Conservation (phyloP, 1,140 invertebrate species). For the Leptoteleia sp. region DNA sequence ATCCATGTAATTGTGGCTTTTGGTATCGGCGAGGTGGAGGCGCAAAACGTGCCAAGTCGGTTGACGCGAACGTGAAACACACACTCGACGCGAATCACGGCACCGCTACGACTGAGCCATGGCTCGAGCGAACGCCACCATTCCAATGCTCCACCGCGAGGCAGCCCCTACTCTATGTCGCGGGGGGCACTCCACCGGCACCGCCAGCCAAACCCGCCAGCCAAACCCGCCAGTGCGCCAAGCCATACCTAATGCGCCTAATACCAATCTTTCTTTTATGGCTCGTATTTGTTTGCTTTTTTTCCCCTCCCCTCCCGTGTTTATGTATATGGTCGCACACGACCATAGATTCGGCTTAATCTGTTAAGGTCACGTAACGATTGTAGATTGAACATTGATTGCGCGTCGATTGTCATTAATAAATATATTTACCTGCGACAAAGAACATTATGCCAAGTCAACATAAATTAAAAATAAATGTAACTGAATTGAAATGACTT, state of each 20-base stretch:
- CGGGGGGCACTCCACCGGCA: conserved; percentile 46
- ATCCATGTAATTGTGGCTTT: conserved; percentile 35
- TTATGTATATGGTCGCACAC: no score
- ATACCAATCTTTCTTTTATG: conserved; percentile 15
- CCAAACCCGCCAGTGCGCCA: conserved; percentile 77
- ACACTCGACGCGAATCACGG: conserved; percentile 72
- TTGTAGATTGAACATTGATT: no score
- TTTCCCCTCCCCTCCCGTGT: no score
- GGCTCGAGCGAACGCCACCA: conserved; percentile 66
- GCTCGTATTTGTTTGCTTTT: not conserved
- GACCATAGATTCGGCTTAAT: no score
- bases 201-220: no score
- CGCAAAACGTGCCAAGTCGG: conserved; percentile 44
- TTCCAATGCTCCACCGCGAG: conserved; percentile 69
- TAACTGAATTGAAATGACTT: no score
- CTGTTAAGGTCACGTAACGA: no score
- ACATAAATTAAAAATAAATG: no score
- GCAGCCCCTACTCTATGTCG: conserved; percentile 66
- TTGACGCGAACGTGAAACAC: conserved; percentile 40
- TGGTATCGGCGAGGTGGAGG: conserved; percentile 12
- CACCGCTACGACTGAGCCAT: conserved; percentile 78
- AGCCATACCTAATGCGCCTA: conserved; percentile 76
- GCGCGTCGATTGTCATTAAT: no score
- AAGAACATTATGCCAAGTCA: no score
- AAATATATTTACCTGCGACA: no score